phyloP scores from a whole-genome alignment of 1,140 invertebrate genomes.

The Drosophila ercepeae region DNA sequence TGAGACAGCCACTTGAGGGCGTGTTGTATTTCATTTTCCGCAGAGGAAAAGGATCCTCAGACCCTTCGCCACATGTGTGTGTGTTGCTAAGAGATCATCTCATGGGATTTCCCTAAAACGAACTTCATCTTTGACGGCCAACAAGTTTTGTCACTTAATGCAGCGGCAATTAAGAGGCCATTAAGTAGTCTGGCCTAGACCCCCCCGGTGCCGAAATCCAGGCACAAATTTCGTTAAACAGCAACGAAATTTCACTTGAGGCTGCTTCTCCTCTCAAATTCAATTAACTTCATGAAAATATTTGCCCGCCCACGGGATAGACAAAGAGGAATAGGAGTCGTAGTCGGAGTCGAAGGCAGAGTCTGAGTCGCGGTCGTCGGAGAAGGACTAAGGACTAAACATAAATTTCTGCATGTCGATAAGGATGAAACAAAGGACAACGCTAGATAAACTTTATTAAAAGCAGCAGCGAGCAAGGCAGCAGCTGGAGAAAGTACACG shows the following conservation, averaged over 20 bases:
- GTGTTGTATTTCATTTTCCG: conserved; percentile 35
- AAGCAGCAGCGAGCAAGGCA: conserved; percentile 48
- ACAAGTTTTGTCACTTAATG: conserved; percentile 74
- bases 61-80: conserved; percentile 14
- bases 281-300: conserved; percentile 83
- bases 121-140: conserved; percentile 33
- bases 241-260: conserved; percentile 63
- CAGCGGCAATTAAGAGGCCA: conserved; percentile 66
- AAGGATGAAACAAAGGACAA: conserved; percentile 77
- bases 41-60: conserved; percentile 14
- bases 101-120: conserved; percentile 21
- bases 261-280: conserved; percentile 66
- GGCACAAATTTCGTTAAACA: conserved; percentile 66
- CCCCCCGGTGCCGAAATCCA: conserved; percentile 41
- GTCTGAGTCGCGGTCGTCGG: too few species aligned
- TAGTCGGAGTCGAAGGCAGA: too few species aligned
- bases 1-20: conserved; percentile 31
- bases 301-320: conserved; percentile 69
- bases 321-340: conserved; percentile 27
- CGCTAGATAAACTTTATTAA: conserved; percentile 82
- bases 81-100: conserved; percentile 10
- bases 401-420: conserved; percentile 79
- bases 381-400: conserved; percentile 58
- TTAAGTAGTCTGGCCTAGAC: conserved; percentile 34
- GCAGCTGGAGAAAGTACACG: conserved; percentile 15